Percentiles rank a stretch among this genome's conserved stretches.
phyloP scores from a whole-genome alignment of 1,140 invertebrate genomes.

The Drosophila seguyi region DNA sequence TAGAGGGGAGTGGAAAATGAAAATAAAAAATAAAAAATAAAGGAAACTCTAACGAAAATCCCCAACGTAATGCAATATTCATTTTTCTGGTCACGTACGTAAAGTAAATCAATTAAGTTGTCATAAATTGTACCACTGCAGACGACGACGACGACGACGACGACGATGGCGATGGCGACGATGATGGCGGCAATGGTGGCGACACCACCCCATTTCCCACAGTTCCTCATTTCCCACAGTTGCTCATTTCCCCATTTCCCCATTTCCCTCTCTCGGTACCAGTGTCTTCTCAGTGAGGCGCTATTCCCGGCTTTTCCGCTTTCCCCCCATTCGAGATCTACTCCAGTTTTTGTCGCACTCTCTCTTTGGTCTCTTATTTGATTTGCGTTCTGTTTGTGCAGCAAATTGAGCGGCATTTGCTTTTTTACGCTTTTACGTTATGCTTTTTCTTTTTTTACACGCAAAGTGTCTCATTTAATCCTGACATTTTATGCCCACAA shows the following conservation, averaged over 20 bases:
- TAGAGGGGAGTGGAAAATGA: neutral
- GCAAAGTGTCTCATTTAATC: conserved; percentile 51
- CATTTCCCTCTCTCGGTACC: neutral
- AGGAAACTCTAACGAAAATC: conserved; percentile 72
- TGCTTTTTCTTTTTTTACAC: too few species aligned
- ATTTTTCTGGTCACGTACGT: conserved; percentile 84
- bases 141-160: conserved; percentile 46
- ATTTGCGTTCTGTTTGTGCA: conserved; percentile 73
- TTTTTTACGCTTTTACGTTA: conserved; percentile 45
- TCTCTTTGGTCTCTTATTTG: conserved; percentile 53
- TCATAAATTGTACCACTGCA: conserved; percentile 81
- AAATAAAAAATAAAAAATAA: conserved; percentile 4
- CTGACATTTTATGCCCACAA: conserved; percentile 20
- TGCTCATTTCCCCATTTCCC: neutral
- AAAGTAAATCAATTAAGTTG: conserved; percentile 84
- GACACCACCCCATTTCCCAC: neutral
- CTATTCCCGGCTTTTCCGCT: conserved; percentile 14
- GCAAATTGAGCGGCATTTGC: conserved; percentile 79
- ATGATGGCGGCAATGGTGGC: neutral
- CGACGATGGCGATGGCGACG: neutral
- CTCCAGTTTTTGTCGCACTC: conserved; percentile 36
- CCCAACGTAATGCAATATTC: conserved; percentile 82
- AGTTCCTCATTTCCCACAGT: neutral
- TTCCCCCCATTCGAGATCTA: conserved; percentile 13
- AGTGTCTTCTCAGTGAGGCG: conserved; percentile 16